phyloP scores from a whole-genome alignment of 2,888 invertebrate species.

The Nasonia oneida region DNA sequence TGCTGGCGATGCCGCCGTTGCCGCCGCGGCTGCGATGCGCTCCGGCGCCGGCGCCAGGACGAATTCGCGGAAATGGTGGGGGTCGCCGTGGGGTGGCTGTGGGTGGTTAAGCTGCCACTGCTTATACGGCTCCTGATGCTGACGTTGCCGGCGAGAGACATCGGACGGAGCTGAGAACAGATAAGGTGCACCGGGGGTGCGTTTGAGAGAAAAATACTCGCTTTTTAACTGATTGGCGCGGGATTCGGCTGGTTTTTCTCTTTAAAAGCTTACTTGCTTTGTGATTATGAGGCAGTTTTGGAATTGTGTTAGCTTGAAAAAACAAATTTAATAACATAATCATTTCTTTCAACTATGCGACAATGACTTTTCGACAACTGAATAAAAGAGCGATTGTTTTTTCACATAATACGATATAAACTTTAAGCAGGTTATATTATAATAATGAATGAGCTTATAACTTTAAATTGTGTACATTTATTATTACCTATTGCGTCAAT shows the following conservation, averaged over 20 bases:
- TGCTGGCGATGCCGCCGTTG: background rate
- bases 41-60: constrained; percentile 13
- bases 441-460: no score
- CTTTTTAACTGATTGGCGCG: background rate
- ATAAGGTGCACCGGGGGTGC: background rate
- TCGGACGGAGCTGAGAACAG: constrained; percentile 16
- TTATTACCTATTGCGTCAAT: no score
- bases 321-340: no score
- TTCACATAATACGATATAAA: no score
- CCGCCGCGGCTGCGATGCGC: background rate
- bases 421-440: no score
- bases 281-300: no score
- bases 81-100: background rate
- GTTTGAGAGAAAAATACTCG: background rate
- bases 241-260: background rate
- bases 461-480: no score
- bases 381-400: no score
- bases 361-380: no score
- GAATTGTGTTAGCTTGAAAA: no score
- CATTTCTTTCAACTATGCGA: no score
- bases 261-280: no score
- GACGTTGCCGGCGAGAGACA: constrained; percentile 26
- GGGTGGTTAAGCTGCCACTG: background rate
- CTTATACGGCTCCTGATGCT: background rate
- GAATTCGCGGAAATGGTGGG: background rate